Base-by-base conservation (phyloP, 2,113 vertebrate genomes). In the Varanus komodoensis region DNA sequence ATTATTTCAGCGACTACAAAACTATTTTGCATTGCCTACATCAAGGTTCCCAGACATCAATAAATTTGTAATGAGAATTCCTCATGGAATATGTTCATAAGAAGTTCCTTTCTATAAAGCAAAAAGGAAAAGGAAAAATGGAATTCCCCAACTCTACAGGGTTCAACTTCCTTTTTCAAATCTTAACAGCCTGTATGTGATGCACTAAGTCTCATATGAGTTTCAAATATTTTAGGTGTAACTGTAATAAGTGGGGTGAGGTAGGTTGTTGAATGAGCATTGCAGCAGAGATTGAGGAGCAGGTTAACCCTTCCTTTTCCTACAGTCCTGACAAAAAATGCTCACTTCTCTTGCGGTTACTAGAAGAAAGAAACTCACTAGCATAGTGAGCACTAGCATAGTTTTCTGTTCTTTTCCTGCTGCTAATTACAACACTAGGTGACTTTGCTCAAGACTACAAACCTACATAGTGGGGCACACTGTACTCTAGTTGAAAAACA, bases 1-100 rank as follows among this genome's bases (percentile, higher is more conserved):
- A 85, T 25, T 64, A 73, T 29, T 50, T 15, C 44, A 84, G n/a
- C 61, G 78, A 85, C 54, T 89, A 78, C 32, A 84, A 34, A 69
- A 85, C 68, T 85, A 15, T 89, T 89, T 69, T 89, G 57, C 48
- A 29, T 23, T 79, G 50, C 57, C 61, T 79, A 44, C 48, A 85
- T 48, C n/a, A 85, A 68, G 54, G 57, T 78, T 80, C 14, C 44
- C 23, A 79, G 73, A 19, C 44, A 85, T n/a, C 64, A 85, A 89
- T 78, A 50, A 78, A 54, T 54, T 79, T 25, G 61, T 54, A 79
- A 4, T 54, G 23, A 89, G 32, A 79, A 84, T 73, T 71, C 64
- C 57, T 61, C 52, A 57, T 44, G 50, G 77, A 4, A 6, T n/a
- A 50, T 38, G 64, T 87, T 54, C 57, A 52, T 57, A 87, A 80